Conservation (phyloP, 2,888 invertebrate species). For the Sicus ferrugineus region DNA sequence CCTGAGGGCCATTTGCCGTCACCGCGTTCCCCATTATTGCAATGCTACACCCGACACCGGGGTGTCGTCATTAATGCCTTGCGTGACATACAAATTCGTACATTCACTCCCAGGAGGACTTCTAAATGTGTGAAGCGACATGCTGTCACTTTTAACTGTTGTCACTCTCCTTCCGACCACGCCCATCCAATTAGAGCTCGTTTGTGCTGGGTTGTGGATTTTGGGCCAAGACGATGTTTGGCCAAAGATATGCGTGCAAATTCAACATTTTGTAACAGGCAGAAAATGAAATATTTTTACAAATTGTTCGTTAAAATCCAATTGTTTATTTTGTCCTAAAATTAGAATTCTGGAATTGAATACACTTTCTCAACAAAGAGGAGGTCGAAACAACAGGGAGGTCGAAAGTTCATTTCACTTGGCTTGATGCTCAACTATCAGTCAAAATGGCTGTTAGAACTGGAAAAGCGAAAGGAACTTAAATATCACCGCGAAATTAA, state of each 20-base stretch:
- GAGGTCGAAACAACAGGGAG: too few species aligned
- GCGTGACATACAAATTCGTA: neutral
- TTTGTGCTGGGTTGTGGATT: neutral
- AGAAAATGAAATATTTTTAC: neutral
- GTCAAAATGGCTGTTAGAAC: too few species aligned
- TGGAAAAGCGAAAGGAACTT: too few species aligned
- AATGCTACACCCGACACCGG: neutral
- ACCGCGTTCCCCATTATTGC: conserved; percentile 17
- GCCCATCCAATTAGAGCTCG: neutral
- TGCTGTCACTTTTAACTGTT: conserved; percentile 10
- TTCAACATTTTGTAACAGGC: neutral
- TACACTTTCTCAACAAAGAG: neutral
- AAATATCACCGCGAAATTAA: too few species aligned
- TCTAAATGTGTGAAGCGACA: neutral
- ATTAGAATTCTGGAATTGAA: neutral
- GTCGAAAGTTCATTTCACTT: too few species aligned
- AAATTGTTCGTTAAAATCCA: neutral
- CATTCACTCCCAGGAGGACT: too few species aligned
- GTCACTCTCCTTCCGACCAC: conserved; percentile 3
- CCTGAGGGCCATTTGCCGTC: conserved; percentile 36
- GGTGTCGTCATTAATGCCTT: neutral
- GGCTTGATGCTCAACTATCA: too few species aligned
- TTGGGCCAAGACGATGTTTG: neutral
- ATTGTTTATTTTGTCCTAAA: neutral
- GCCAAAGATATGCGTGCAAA: neutral